Base-by-base conservation (phyloP, 1,140 invertebrate species). In the Rhyzopertha dominica region DNA sequence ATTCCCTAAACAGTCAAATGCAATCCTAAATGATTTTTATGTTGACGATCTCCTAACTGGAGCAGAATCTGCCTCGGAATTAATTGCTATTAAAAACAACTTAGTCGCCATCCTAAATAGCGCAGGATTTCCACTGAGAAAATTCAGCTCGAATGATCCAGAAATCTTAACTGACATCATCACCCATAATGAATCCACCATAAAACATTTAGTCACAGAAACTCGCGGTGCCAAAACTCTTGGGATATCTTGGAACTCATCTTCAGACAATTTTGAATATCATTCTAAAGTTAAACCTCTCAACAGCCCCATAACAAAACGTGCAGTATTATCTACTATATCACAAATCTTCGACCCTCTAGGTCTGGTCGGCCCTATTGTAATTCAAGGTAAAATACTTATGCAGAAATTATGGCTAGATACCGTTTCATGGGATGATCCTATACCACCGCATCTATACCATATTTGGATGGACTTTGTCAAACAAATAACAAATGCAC, bases 11-110 rank as follows among this genome's bases (percentile, higher is more conserved):
- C 61, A 51, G 10, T 24, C 46, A 16, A 7, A 26, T 18, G 30
- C 51, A 7, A 59, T 63, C 14, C 0, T 7, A 0, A 14, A 39
- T 2, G 45, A 65, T 26, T 54, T 63, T 20, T 68, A 66, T 40
- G 51, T 66, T 3, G 64, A 68, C 30, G 62, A 65, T 40, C 7
- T 59, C 10, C 16, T 63, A 1, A 47, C 30, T 7, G 47, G 51
- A 4, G 3, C 23, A n/a, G n/a, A n/a, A 8, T 8, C 7, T 7
- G 24, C 24, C 24, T 26, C n/a, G n/a, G n/a, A n/a, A n/a, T n/a
- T n/a, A n/a, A n/a, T n/a, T n/a, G n/a, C n/a, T n/a, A n/a, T n/a
- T n/a, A n/a, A n/a, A n/a, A n/a, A n/a, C n/a, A n/a, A n/a, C n/a
- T n/a, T n/a, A n/a, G n/a, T n/a, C n/a, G n/a, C n/a, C n/a, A n/a